These are phyloP conservation scores for Oreochromis mossambicus DNA, from an alignment of 2,797 vertebrate species.

Conservation along the genomic window DNA sequence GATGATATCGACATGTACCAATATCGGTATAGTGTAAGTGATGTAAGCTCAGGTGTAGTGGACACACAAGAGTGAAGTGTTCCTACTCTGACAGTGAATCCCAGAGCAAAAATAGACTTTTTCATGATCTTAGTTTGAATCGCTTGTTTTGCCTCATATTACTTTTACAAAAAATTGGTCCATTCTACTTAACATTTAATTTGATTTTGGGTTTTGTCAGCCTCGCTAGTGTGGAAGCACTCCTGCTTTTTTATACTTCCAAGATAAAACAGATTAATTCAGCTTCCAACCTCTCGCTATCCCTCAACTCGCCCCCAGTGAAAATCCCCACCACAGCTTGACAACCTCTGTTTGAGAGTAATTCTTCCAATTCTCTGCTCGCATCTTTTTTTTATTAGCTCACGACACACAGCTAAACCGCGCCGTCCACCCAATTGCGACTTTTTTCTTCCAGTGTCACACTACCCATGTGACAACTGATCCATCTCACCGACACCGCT, in stretches of 20 bases:
- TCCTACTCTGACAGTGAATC: background rate
- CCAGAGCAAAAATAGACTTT: background rate
- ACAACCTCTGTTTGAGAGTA: background rate
- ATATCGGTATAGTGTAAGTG: background rate
- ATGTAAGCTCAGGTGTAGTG: background rate
- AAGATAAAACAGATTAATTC: background rate
- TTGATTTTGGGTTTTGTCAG: background rate
- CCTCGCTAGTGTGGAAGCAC: background rate
- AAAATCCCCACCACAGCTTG: background rate
- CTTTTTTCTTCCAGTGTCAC: slow-evolving; percentile 10
- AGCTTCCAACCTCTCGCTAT: background rate
- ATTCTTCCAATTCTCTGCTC: background rate
- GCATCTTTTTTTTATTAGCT: background rate
- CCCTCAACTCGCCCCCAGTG: background rate
- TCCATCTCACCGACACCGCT: slow-evolving; percentile 36
- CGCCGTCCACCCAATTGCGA: background rate
- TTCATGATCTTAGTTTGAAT: background rate
- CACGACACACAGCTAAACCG: background rate
- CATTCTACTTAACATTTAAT: background rate
- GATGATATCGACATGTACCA: background rate
- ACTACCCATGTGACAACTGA: slow-evolving; percentile 30
- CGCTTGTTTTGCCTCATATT: background rate
- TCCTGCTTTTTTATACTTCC: background rate
- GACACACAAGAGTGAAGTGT: background rate
- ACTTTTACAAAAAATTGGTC: background rate